Conservation (phyloP, 2,888 invertebrate genomes). For the Calephelis perditalis region DNA sequence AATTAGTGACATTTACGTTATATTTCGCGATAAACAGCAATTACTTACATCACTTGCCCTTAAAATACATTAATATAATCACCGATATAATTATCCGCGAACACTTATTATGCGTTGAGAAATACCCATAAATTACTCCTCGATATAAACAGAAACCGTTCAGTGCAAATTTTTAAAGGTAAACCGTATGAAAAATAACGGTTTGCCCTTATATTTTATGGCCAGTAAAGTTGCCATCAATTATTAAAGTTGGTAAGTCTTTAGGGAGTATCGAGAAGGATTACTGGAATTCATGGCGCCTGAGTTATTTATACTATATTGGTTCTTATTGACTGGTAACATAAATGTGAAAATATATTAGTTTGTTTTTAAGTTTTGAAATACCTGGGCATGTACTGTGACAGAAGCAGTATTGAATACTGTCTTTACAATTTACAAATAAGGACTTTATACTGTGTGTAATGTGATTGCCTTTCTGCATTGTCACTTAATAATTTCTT, state of each 20-base stretch:
- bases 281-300: constrained; percentile 43
- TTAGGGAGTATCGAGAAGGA: constrained; percentile 51
- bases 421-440: too few species aligned
- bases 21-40: constrained; percentile 4
- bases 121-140: constrained; percentile 14
- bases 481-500: too few species aligned
- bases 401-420: too few species aligned
- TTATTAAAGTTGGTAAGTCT: constrained; percentile 68
- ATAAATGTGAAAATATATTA: neutral
- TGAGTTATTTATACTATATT: constrained; percentile 27
- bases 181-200: constrained; percentile 62
- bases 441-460: too few species aligned
- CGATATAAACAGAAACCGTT: constrained; percentile 14
- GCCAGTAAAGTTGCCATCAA: constrained; percentile 73
- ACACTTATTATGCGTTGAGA: constrained; percentile 4
- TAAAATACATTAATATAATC: constrained; percentile 6
- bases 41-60: neutral
- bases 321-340: neutral
- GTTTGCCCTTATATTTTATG: constrained; percentile 65
- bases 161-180: constrained; percentile 38
- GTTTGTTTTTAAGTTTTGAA: too few species aligned
- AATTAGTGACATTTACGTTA: neutral
- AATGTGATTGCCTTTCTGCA: too few species aligned
- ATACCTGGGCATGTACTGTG: too few species aligned
- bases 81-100: constrained; percentile 1